Conservation (phyloP, 2,113 vertebrate species). For the Polyodon spathula region DNA sequence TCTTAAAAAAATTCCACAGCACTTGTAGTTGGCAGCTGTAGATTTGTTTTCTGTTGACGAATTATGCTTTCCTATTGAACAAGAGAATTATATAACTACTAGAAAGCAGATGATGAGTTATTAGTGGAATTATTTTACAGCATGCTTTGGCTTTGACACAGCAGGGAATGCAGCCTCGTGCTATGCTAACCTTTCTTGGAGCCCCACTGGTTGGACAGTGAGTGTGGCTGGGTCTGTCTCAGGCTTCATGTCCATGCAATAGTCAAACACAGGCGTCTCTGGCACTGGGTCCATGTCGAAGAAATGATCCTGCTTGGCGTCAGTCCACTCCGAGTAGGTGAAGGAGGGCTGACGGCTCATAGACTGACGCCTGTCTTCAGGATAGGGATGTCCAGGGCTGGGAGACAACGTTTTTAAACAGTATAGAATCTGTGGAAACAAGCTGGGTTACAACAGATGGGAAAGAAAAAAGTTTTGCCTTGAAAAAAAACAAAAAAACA, state of each 20-base stretch:
- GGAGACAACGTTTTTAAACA: conserved; percentile 45
- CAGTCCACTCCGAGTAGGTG: conserved; percentile 93
- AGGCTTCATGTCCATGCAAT: conserved; percentile 67
- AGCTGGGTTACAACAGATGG: conserved; percentile 1
- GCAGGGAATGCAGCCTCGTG: no score
- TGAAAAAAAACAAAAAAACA: background rate
- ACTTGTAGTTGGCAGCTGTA: no score
- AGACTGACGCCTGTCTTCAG: conserved; percentile 81
- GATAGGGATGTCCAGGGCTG: conserved; percentile 32
- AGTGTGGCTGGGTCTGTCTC: conserved; percentile 78
- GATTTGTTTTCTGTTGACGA: no score
- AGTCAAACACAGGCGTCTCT: conserved; percentile 85
- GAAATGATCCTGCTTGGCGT: conserved; percentile 79
- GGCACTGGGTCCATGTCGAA: conserved; percentile 76
- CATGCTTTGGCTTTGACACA: no score
- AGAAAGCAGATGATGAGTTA: no score
- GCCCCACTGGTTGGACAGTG: conserved; percentile 80
- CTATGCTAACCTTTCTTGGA: conserved; percentile 82
- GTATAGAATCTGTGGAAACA: conserved; percentile 55
- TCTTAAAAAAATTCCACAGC: no score
- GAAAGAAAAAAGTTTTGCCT: background rate
- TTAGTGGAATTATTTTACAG: no score
- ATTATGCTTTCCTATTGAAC: no score
- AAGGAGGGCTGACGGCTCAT: conserved; percentile 95
- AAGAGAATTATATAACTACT: no score